These are phyloP conservation scores for Tenthredo distinguenda DNA, from an alignment of 2,888 invertebrate genomes.

Conservation along the genomic window DNA sequence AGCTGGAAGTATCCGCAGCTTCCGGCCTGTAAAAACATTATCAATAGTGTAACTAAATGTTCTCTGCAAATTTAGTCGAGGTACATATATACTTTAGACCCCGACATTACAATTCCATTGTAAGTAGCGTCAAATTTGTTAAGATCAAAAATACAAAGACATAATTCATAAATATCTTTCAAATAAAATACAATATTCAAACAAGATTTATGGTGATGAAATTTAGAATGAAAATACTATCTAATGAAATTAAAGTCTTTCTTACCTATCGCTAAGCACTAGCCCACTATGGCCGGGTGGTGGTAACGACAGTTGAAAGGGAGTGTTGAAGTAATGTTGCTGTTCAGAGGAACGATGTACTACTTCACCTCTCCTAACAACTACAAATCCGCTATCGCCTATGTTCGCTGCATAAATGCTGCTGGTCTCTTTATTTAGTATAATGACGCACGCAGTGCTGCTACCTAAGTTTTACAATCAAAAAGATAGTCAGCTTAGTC, in stretches of 20 bases:
- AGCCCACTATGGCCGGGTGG: conserved; percentile 93
- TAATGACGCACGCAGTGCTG: conserved; percentile 98
- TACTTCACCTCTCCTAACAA: conserved; percentile 91
- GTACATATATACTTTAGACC: background rate
- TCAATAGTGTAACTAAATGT: conserved; percentile 46
- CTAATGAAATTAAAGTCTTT: conserved; percentile 15
- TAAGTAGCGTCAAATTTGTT: conserved; percentile 37
- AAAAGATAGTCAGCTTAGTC: conserved; percentile 55
- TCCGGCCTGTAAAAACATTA: conserved; percentile 84
- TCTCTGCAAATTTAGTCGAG: background rate
- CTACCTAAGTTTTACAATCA: conserved; percentile 85
- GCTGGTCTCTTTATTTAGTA: conserved; percentile 93
- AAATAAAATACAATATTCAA: conserved; percentile 34
- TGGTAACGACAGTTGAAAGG: conserved; percentile 96
- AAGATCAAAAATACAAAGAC: conserved; percentile 38
- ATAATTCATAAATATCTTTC: conserved; percentile 22
- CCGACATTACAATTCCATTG: background rate
- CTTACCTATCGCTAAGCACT: conserved; percentile 93
- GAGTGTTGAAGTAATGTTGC: conserved; percentile 99
- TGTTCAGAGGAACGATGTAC: conserved; percentile 97
- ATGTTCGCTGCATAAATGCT: conserved; percentile 97
- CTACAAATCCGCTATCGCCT: conserved; percentile 99
- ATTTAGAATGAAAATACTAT: background rate
- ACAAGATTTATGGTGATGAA: background rate
- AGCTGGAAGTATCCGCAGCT: conserved; percentile 93